Percentiles rank a stretch among this genome's conserved stretches.
Conservation (phyloP, 2,113 vertebrate genomes). For the Chauna torquata region DNA sequence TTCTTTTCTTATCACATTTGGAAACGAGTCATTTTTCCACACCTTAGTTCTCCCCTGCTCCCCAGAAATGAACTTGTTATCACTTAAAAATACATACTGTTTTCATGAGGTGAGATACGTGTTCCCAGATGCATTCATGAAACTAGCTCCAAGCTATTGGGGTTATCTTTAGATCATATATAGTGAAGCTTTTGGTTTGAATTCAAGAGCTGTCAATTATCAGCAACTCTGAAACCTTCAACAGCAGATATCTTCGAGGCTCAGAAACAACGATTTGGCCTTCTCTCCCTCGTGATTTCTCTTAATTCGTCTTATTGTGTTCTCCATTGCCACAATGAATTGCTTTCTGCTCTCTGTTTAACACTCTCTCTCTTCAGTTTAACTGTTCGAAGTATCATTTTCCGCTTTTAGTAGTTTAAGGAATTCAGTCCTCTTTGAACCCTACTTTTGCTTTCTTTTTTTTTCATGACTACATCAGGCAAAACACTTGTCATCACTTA, state of each 20-base stretch:
- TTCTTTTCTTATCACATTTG: neutral
- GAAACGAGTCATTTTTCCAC: neutral
- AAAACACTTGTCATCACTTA: neutral
- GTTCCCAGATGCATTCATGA: neutral
- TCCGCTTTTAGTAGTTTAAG: neutral
- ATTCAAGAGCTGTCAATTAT: neutral
- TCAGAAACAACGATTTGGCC: neutral
- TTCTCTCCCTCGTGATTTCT: neutral
- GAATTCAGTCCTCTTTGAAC: neutral
- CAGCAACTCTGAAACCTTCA: neutral
- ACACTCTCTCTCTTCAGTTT: neutral
- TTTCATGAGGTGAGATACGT: neutral
- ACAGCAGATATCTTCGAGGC: neutral
- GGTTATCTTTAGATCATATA: constrained; percentile 16
- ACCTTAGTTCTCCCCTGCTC: neutral
- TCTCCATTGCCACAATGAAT: neutral
- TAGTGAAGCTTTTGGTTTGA: neutral
- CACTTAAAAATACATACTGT: neutral
- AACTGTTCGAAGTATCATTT: neutral
- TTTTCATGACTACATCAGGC: neutral
- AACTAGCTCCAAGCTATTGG: neutral
- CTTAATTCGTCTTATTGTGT: neutral
- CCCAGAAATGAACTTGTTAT: neutral
- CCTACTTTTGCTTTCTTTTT: neutral
- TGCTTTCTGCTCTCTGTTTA: neutral